A percentile compares a stretch with the other conserved stretches of the same genome.
Conservation (phyloP, 2,797 vertebrate genomes). For the Synaphobranchus kaupii region DNA sequence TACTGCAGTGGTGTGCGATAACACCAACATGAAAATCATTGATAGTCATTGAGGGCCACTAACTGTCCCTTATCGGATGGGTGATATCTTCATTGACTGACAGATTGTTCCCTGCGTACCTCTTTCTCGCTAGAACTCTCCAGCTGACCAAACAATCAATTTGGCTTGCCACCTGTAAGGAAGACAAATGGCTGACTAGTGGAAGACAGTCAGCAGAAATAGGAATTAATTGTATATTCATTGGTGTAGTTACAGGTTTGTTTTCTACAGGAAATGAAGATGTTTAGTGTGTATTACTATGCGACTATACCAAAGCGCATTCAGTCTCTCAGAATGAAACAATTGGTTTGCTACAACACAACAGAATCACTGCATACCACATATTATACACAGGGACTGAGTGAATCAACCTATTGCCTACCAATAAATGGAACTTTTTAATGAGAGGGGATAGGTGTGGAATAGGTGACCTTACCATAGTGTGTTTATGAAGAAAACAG, state of each 20-base stretch:
- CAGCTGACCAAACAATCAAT: background rate
- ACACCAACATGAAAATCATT: background rate
- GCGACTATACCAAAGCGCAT: background rate
- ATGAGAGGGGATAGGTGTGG: background rate
- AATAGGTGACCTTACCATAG: background rate
- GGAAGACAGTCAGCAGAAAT: slow-evolving; percentile 12
- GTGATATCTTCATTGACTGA: background rate
- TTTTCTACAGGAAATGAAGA: background rate
- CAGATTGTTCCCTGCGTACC: background rate
- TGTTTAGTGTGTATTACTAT: background rate
- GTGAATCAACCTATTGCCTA: background rate
- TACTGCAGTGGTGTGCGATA: background rate
- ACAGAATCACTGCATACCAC: background rate
- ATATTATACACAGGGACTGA: background rate
- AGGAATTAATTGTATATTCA: background rate
- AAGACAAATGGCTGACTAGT: background rate
- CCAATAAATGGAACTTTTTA: background rate
- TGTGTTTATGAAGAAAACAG: background rate
- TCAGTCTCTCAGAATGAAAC: background rate
- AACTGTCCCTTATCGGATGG: background rate
- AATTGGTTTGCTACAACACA: background rate
- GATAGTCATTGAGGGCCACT: background rate
- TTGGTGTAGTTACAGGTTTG: background rate
- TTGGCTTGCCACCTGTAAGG: background rate
- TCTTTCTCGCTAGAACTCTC: slow-evolving; percentile 1